phyloP scores from a whole-genome alignment of 2,113 vertebrate genomes.

The Lophura nycthemera region DNA sequence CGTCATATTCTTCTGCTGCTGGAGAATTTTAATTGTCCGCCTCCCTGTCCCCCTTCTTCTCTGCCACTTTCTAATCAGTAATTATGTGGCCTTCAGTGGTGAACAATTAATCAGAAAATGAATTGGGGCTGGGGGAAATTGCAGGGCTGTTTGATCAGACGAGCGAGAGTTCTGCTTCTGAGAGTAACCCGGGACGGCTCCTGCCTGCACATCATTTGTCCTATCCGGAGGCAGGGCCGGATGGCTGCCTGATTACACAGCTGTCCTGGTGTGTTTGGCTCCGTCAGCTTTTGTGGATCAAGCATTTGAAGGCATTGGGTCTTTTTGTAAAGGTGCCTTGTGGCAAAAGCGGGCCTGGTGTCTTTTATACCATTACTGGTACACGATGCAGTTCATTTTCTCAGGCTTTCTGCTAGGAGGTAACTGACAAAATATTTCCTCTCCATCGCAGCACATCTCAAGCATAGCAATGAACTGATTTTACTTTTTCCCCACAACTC shows the following conservation, averaged over 20 bases:
- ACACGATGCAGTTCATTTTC: accelerated
- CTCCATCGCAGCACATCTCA: accelerated
- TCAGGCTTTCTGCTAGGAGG: neutral
- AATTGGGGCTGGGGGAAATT: neutral
- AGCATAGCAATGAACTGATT: accelerated
- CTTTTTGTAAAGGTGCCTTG: neutral
- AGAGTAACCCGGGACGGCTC: neutral
- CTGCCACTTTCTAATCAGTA: neutral
- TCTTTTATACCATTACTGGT: neutral
- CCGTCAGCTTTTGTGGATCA: accelerated
- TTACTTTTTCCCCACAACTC: neutral
- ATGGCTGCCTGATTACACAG: neutral
- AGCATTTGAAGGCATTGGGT: accelerated
- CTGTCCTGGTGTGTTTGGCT: accelerated
- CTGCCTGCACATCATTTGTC: neutral
- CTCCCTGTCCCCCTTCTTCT: neutral
- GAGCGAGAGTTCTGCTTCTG: neutral
- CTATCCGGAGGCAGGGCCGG: neutral
- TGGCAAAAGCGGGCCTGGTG: neutral
- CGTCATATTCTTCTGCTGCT: accelerated
- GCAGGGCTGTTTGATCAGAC: neutral
- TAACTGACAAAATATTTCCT: accelerated
- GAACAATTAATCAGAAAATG: neutral
- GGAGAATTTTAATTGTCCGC: neutral
- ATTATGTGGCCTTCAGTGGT: neutral